These are phyloP conservation scores for Chionoecetes opilio DNA, from an alignment of 1,140 invertebrate genomes.

Conservation along the genomic window DNA sequence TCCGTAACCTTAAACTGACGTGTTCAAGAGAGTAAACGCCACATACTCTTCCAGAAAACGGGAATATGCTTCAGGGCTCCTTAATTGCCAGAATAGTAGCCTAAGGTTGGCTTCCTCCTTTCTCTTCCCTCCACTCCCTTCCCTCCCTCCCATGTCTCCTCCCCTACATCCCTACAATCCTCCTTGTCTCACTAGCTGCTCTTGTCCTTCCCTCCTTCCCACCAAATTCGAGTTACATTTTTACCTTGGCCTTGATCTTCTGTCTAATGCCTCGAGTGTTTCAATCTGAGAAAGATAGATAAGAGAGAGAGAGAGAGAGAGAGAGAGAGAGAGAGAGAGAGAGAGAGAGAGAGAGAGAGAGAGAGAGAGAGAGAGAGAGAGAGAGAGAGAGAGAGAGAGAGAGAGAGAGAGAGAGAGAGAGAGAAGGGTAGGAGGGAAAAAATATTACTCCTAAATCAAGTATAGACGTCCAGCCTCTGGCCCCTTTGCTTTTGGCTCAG, in stretches of 20 bases:
- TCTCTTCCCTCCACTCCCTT: not conserved
- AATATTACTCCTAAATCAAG: too few species aligned
- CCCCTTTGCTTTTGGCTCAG: too few species aligned
- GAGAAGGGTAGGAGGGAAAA: not conserved
- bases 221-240: not conserved
- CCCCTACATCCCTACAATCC: not conserved
- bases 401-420: conserved; percentile 27
- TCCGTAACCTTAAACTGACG: too few species aligned
- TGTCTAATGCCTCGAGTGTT: not conserved
- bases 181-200: not conserved
- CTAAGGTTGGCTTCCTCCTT: not conserved
- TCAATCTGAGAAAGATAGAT: too few species aligned
- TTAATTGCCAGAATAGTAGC: not conserved
- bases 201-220: not conserved
- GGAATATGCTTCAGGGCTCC: too few species aligned
- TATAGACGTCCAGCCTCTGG: too few species aligned
- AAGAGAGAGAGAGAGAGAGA: too few species aligned
- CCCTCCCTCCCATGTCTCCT: not conserved
- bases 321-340: too few species aligned
- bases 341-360: too few species aligned
- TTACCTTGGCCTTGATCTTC: not conserved
- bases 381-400: not conserved
- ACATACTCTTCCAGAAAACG: too few species aligned
- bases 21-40: too few species aligned
- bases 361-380: too few species aligned